Evolutionary conservation across 2,888 invertebrate species (phyloP), one percentile per base, ranked within the genome.

Genomic region (Leptinotarsa haldemani): DNA sequence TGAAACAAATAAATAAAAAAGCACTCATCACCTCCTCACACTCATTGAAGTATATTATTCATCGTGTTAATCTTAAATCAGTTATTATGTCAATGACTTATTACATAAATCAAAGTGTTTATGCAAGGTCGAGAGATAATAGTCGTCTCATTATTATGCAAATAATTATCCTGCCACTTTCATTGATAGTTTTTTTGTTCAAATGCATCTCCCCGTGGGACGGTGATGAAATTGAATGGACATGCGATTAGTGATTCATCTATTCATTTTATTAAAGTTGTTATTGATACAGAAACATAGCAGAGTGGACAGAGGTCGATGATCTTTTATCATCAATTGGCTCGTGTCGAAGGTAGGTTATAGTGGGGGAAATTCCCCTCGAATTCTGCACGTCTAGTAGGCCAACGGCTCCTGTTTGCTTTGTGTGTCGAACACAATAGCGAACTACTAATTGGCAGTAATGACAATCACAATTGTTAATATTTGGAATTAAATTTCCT

Each of bases 101-200:
- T 73, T 73, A 73, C 69, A 69, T 73, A 73, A 73, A 69, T 69
- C 72, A 69, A 50, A 67, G 65, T 73, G 65, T 73, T 68, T 73
- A 73, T 69, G 69, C 72, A 73, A 73, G 72, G 72, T 73, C 72
- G 72, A 69, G 56, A 70, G 65, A 70, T 64, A 73, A 73, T 73
- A 64, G 69, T 69, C 65, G 25, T n/a, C 61, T 61, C 61, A 61
- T 61, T 61, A 61, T 61, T 61, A 61, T 61, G 61, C 61, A 61
- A 61, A 61, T 61, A 61, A 61, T 61, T 61, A 61, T 61, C 61
- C 30, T 61, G 18, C 61, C 61, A 61, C 61, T 61, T 61, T 61
- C 61, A 61, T 61, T 61, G 30, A 61, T 25, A 16, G 25, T 61
- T 61, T 61, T 58, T 58, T 61, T 12, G 22, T 56, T 56, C 22